These are phyloP conservation scores for Drosophila colorata DNA, from an alignment of 2,888 invertebrate species.

Conservation along the genomic window DNA sequence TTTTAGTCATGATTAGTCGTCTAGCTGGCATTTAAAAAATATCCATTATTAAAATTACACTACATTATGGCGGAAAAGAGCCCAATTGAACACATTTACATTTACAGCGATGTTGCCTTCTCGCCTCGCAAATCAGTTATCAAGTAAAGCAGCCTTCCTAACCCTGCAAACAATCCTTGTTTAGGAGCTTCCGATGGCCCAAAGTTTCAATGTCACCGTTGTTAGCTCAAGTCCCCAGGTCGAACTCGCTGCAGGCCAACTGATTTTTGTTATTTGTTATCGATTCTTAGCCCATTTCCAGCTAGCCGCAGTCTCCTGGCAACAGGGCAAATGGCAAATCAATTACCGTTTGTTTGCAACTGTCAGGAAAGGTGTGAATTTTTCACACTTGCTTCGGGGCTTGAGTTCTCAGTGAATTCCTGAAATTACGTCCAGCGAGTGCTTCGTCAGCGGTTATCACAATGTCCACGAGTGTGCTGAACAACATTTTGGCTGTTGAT, in stretches of 20 bases:
- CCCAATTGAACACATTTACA: too few species aligned
- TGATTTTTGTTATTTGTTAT: constrained; percentile 58
- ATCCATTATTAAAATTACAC: too few species aligned
- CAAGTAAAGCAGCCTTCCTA: too few species aligned
- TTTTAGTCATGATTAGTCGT: too few species aligned
- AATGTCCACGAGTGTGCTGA: constrained; percentile 85
- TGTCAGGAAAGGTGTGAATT: constrained; percentile 65
- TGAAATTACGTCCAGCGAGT: not conserved
- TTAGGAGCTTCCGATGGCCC: too few species aligned
- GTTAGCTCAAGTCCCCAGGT: not conserved
- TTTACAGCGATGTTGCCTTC: too few species aligned
- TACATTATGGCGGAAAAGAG: too few species aligned
- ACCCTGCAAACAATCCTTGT: too few species aligned
- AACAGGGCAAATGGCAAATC: constrained; percentile 62
- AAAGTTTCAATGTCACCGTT: constrained; percentile 7
- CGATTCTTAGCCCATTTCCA: constrained; percentile 64
- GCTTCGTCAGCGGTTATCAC: not conserved
- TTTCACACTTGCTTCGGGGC: constrained; percentile 52
- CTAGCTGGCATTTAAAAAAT: too few species aligned
- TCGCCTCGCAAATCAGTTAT: too few species aligned
- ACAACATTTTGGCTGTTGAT: constrained; percentile 88
- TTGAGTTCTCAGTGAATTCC: not conserved
- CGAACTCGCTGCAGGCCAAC: not conserved
- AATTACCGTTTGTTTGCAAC: constrained; percentile 59
- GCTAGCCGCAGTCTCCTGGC: constrained; percentile 63